A percentile compares a stretch with the other conserved stretches of the same genome.
Conservation (phyloP, 2,888 invertebrate genomes). For the Hemaris fuciformis region DNA sequence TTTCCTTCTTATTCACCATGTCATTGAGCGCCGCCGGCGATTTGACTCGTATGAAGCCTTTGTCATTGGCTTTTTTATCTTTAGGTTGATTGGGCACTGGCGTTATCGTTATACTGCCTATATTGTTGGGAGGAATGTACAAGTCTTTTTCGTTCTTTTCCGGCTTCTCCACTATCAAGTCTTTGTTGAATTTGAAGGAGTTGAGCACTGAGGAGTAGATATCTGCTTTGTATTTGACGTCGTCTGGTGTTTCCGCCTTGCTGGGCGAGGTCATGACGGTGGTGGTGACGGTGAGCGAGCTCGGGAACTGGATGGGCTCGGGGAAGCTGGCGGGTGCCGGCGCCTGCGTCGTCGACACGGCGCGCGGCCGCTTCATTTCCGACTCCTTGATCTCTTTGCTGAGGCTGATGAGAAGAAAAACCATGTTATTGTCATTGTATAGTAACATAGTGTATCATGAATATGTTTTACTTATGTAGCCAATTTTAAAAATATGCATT, state of each 20-base stretch:
- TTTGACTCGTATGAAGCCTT: slow-evolving; percentile 65
- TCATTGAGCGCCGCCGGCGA: slow-evolving; percentile 73
- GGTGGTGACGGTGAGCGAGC: slow-evolving; percentile 71
- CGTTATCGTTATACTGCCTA: slow-evolving; percentile 75
- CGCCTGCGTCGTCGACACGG: slow-evolving; percentile 43
- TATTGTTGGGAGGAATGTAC: slow-evolving; percentile 66
- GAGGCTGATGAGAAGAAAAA: slow-evolving; percentile 54
- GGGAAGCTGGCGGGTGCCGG: slow-evolving; percentile 30
- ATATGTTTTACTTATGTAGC: no score
- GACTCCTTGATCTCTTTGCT: slow-evolving; percentile 65
- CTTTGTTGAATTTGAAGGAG: slow-evolving; percentile 52
- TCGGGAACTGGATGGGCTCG: slow-evolving; percentile 69
- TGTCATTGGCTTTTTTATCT: slow-evolving; percentile 53
- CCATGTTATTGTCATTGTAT: no score
- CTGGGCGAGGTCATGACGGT: slow-evolving; percentile 39
- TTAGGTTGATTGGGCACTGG: slow-evolving; percentile 53
- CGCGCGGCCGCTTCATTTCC: slow-evolving; percentile 59
- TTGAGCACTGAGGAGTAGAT: slow-evolving; percentile 51
- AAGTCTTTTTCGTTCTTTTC: slow-evolving; percentile 51
- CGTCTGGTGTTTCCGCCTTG: slow-evolving; percentile 28
- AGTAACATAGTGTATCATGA: no score
- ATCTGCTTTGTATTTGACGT: slow-evolving; percentile 40
- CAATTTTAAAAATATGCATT: no score
- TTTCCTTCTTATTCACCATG: slow-evolving; percentile 57
- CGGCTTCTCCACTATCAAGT: slow-evolving; percentile 54